Evolutionary conservation across 2,113 vertebrate genomes (phyloP).

Genomic region (Saimiri boliviensis): DNA sequence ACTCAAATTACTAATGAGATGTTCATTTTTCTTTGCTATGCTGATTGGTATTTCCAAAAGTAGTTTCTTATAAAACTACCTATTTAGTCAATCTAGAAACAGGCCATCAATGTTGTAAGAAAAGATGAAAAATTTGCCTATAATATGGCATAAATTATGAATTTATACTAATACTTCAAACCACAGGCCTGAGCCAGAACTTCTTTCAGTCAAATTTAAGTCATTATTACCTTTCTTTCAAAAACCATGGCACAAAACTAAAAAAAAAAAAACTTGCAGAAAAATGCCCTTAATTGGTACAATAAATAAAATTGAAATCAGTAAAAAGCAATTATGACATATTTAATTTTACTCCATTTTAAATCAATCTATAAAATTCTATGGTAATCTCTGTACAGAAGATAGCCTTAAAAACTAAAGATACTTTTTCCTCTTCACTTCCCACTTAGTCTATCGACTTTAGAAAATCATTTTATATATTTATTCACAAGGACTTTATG

Average conservation of each 20-base stretch:
- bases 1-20: not conserved
- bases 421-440: constrained; percentile 56
- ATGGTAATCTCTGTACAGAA: constrained; percentile 73
- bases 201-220: constrained; percentile 73
- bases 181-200: constrained; percentile 52
- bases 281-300: constrained; percentile 75
- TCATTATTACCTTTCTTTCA: constrained; percentile 23
- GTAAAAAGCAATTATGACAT: constrained; percentile 78
- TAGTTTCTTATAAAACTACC: constrained; percentile 9
- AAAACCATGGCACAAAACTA: constrained; percentile 50
- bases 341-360: constrained; percentile 76
- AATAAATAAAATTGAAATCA: constrained; percentile 80
- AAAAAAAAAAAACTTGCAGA: constrained; percentile 46
- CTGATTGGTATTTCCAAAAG: constrained; percentile 58
- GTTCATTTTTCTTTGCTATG: not conserved
- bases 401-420: constrained; percentile 57
- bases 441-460: constrained; percentile 69
- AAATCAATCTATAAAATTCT: constrained; percentile 76
- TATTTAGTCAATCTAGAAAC: constrained; percentile 40
- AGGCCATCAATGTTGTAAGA: constrained; percentile 42
- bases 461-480: constrained; percentile 70
- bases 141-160: constrained; percentile 36
- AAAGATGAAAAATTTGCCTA: constrained; percentile 50
- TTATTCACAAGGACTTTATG: constrained; percentile 70
- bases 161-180: constrained; percentile 44